Percentiles rank a stretch among this genome's conserved stretches.
These are phyloP conservation scores for Aurelia coerulea DNA, from an alignment of 30 jellyfish, hydroid and myxozoan genomes.

Conservation along the genomic window DNA sequence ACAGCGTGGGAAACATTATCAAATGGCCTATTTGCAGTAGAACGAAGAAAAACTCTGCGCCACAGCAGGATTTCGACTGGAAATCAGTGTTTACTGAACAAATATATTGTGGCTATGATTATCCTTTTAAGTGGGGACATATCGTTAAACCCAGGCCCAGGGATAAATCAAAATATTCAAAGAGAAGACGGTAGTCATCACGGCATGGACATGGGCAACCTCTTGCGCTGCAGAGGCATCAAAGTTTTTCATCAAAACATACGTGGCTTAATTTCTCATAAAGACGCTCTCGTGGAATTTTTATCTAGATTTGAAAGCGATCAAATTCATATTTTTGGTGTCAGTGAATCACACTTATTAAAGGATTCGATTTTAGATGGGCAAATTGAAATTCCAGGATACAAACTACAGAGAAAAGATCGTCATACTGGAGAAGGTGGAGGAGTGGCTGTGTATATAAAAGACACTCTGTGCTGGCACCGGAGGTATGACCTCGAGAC, in stretches of 20 bases:
- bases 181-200: too few species aligned
- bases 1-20: neutral
- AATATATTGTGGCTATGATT: constrained; percentile 17
- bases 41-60: constrained; percentile 15
- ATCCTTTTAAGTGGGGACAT: constrained; percentile 18
- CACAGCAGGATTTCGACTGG: constrained; percentile 1
- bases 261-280: constrained; percentile 23
- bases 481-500: constrained; percentile 47
- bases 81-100: constrained; percentile 23
- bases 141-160: neutral
- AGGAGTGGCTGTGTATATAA: constrained; percentile 49
- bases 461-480: constrained; percentile 33
- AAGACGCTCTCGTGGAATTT: constrained; percentile 27
- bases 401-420: constrained; percentile 30
- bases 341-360: constrained; percentile 17
- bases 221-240: too few species aligned
- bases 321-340: constrained; percentile 21
- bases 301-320: constrained; percentile 12
- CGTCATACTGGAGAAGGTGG: constrained; percentile 50
- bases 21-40: constrained; percentile 6
- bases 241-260: constrained; percentile 34
- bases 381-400: constrained; percentile 37
- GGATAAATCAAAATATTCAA: neutral
- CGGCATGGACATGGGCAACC: too few species aligned
- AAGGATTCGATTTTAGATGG: constrained; percentile 21